Evolutionary conservation across 2,888 invertebrate genomes (phyloP), one percentile per base, ranked within the genome.

Genomic region (Creontiades dilutus): DNA sequence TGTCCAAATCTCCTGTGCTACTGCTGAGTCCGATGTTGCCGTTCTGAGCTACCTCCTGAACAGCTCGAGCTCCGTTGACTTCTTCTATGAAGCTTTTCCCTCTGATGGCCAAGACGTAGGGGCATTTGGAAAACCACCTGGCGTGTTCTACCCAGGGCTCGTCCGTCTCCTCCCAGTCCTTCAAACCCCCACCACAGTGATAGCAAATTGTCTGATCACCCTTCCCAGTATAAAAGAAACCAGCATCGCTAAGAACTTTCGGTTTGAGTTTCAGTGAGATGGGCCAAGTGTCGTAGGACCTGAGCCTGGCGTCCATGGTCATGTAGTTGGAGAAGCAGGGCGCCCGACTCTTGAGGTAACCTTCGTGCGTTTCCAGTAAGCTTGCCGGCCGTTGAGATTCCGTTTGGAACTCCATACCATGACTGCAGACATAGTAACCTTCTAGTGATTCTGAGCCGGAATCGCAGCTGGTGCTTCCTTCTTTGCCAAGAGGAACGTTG

Each of bases 111-210:
- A 96, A 94, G 9, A 99, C 95, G 93, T 96, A 98, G 23, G 95
- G 95, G 93, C 99, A 99, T 90, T 96, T 96, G n/a, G 96, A 95
- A 93, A 97, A 97, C 98, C 98, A 99, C 52, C 96, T 95, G 0
- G 98, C 98, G 93, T 99, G 99, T 93, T 99, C 98, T 91, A 96
- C 96, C 98, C 98, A 99, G 0, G 99, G 98, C 92, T 97, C 96
- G 93, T 99, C 99, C 90, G 95, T 95, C 78, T 96, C 95, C 93
- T 98, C 97, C 99, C 99, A 99, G 93, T 98, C 98, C 92, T 97
- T 96, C 7, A 99, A 94, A 0, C 98, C 98, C 78, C 98, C 98
- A 92, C 98, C 98, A 93, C 99, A 99, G 93, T 97, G 97, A 93
- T 97, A 99, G 93, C 99, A 99, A 90, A 97, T 95, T 0, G 98